Evolutionary conservation across 2,888 invertebrate species (phyloP).

Genomic region (Drosophila borealis): DNA sequence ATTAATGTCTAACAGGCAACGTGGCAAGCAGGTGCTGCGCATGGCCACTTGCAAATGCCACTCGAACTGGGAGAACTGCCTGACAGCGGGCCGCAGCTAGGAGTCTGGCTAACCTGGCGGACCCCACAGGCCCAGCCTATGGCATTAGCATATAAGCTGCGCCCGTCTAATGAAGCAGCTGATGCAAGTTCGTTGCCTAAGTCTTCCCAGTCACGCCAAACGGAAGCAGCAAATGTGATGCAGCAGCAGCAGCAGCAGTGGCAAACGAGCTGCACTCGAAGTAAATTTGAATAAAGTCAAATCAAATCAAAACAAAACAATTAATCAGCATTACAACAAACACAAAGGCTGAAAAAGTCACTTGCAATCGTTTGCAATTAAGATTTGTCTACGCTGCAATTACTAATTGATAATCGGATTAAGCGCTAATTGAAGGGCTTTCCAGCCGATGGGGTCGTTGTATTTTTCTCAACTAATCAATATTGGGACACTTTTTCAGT

Average conservation of each 20-base stretch:
- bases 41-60: slow-evolving; percentile 55
- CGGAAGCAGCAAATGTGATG: slow-evolving; percentile 20
- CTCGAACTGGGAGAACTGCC: slow-evolving; percentile 57
- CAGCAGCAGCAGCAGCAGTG: slow-evolving; percentile 15
- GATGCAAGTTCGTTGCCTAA: slow-evolving; percentile 34
- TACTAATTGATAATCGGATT: slow-evolving; percentile 48
- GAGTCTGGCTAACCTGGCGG: slow-evolving; percentile 20
- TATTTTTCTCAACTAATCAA: neutral
- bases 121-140: slow-evolving; percentile 54
- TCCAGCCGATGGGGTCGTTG: neutral
- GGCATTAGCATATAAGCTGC: slow-evolving; percentile 62
- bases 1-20: slow-evolving; percentile 72
- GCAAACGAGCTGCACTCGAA: slow-evolving; percentile 32
- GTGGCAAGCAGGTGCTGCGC: slow-evolving; percentile 59
- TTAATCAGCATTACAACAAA: slow-evolving; percentile 60
- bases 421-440: slow-evolving; percentile 38
- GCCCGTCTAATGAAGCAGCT: slow-evolving; percentile 57
- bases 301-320: slow-evolving; percentile 55
- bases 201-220: slow-evolving; percentile 32
- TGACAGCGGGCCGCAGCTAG: slow-evolving; percentile 55
- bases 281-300: slow-evolving; percentile 47
- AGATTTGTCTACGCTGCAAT: slow-evolving; percentile 41
- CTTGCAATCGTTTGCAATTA: slow-evolving; percentile 41
- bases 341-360: slow-evolving; percentile 45
- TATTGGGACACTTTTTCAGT: too few species aligned